Percentiles rank a stretch among this genome's conserved stretches.
Conservation (phyloP, 2,888 invertebrate species). For the Tromatobia lineatoria region DNA sequence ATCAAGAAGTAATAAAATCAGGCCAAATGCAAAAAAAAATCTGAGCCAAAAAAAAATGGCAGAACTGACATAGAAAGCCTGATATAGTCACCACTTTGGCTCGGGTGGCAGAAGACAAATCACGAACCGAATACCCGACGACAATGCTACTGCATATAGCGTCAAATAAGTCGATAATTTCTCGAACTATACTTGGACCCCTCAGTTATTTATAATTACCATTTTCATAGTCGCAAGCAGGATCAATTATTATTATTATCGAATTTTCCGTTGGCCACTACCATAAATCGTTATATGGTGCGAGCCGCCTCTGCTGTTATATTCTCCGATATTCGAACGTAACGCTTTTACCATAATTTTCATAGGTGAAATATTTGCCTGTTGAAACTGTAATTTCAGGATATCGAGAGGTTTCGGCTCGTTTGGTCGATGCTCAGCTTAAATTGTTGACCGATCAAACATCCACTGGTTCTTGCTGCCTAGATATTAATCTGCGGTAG, state of each 20-base stretch:
- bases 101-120: not conserved
- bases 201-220: not conserved
- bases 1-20: no score
- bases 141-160: not conserved
- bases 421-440: constrained; percentile 2
- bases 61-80: not conserved
- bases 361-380: not conserved
- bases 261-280: not conserved
- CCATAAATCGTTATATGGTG: not conserved
- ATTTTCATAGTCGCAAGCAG: not conserved
- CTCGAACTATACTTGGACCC: not conserved
- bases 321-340: not conserved
- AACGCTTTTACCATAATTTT: constrained; percentile 11
- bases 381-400: not conserved
- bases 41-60: no score
- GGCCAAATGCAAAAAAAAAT: no score
- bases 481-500: not conserved
- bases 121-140: not conserved
- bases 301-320: not conserved
- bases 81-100: not conserved
- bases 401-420: not conserved
- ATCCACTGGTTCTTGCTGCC: not conserved
- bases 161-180: constrained; percentile 13
- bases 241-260: not conserved
- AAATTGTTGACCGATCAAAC: constrained; percentile 10